Base-by-base conservation (phyloP, 2,797 vertebrate genomes). In the Molothrus ater region DNA sequence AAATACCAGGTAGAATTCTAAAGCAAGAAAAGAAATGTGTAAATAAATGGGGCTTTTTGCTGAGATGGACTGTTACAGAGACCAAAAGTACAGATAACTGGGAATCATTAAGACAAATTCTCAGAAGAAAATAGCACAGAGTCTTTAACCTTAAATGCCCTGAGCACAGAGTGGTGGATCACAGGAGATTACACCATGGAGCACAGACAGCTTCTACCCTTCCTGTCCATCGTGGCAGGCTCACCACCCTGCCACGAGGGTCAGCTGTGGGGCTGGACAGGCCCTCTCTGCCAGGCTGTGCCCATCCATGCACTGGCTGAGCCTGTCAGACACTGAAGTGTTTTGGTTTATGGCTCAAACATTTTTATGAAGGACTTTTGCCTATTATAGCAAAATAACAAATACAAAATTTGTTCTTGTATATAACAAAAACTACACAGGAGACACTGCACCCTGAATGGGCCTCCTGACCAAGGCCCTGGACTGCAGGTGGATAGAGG, bases 271-370 rank as follows among this genome's bases (percentile, higher is more conserved):
- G 56, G 29, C 45, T 11, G 6, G 22, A 19, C 4, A 4, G 57
- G 17, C 24, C 8, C 12, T 14, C 17, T 19, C 21, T 6, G 24
- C 11, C 3, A 48, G 16, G 20, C 43, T 11, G 3, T 12, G 40
- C 42, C 32, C 53, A 22, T 42, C 17, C 2, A 0, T 7, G 1
- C 32, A 5, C 20, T 5, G 2, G 1, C 10, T 3, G 3, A 6
- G 36, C n/a, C 36, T 28, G 26, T 36, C 75, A 65, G 26, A 54
- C 40, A 43, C 32, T 34, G 16, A 25, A 13, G 9, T 12, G 20
- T 28, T 21, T 13, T 4, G 17, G 14, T 22, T 38, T 14, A 68
- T 14, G 43, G 29, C 43, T 28, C 51, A 48, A 40, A 57, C 15
- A 28, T 28, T 28, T 48, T 40, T 28, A 28, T 26, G 21, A 48